Conservation (phyloP, 53 echinoderm and acorn worm species). For the Zoroaster sp. region DNA sequence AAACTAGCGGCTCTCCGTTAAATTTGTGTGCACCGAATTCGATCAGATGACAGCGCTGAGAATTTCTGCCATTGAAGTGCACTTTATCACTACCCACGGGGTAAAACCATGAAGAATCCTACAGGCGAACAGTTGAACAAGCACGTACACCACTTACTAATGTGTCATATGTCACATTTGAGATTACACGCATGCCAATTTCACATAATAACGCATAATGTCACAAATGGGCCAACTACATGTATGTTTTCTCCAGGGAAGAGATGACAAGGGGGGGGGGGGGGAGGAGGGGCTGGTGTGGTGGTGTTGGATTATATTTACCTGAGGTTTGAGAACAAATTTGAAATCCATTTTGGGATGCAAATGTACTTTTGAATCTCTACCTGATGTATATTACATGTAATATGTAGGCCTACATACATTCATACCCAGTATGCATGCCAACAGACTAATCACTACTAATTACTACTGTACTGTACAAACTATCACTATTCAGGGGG, state of each 20-base stretch:
- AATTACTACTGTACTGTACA: too few relatives aligned
- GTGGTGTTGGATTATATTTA: too few relatives aligned
- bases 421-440: too few relatives aligned
- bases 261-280: not conserved
- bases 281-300: not conserved
- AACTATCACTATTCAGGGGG: too few relatives aligned
- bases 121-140: not conserved
- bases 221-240: not conserved
- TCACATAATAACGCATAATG: not conserved
- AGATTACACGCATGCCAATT: not conserved
- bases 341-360: too few relatives aligned
- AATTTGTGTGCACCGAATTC: not conserved
- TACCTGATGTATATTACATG: too few relatives aligned
- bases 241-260: not conserved
- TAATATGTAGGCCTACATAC: too few relatives aligned
- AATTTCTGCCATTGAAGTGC: not conserved
- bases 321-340: too few relatives aligned
- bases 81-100: not conserved
- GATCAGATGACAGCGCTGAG: not conserved
- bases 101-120: not conserved
- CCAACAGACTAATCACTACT: too few relatives aligned
- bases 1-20: not conserved
- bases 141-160: constrained; percentile 6
- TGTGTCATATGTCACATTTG: not conserved
- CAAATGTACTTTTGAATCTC: too few relatives aligned